These are phyloP conservation scores for Lophotis ruficrista DNA, from an alignment of 2,113 vertebrate species.

Conservation along the genomic window DNA sequence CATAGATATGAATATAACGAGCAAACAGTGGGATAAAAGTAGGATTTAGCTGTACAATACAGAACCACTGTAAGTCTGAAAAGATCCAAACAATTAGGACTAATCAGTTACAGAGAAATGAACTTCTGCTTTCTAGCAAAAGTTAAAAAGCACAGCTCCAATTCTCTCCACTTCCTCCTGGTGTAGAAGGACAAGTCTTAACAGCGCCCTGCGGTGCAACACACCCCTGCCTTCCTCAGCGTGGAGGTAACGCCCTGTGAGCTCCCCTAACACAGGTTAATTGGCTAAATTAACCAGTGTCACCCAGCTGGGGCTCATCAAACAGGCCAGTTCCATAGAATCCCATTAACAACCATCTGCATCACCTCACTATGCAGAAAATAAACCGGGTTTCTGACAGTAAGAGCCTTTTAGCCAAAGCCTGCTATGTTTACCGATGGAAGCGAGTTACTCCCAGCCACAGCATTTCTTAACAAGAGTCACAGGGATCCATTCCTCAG, in stretches of 20 bases:
- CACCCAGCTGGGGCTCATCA: constrained; percentile 29
- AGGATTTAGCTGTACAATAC: neutral
- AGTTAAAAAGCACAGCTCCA: neutral
- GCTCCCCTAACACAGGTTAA: neutral
- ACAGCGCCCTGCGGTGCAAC: neutral
- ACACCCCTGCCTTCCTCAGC: neutral
- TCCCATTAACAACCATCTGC: constrained; percentile 10
- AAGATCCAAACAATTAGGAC: neutral
- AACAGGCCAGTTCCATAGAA: neutral
- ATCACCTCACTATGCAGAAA: neutral
- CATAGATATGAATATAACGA: neutral
- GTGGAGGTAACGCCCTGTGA: rapidly evolving
- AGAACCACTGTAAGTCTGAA: neutral
- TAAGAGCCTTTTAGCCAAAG: neutral
- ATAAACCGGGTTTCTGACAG: neutral
- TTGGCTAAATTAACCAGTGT: neutral
- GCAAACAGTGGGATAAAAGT: neutral
- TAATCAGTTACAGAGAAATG: neutral
- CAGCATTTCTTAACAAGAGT: neutral
- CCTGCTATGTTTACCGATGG: neutral
- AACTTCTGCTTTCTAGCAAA: neutral
- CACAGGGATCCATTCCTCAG: neutral
- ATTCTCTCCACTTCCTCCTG: rapidly evolving
- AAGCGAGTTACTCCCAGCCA: neutral
- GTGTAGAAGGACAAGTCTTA: neutral